Base-by-base conservation (phyloP, 2,888 invertebrate genomes). In the Callosobruchus maculatus region DNA sequence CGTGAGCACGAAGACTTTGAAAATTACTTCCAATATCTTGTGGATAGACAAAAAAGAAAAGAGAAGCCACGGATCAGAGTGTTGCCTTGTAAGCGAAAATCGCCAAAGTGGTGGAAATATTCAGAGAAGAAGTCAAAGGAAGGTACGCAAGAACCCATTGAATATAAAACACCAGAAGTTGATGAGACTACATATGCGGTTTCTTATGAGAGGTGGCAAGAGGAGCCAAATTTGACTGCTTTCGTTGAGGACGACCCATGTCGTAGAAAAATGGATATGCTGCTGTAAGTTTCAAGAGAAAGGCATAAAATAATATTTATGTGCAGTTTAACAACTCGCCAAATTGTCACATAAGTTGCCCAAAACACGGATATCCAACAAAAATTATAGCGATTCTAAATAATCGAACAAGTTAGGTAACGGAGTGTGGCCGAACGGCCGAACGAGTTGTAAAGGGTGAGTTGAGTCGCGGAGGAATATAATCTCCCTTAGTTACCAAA, bases 161-260 rank as follows among this genome's bases (percentile, higher is more conserved):
- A 68, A 68, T 21, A 21, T 21, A 71, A 73, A 20, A 66, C 22
- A 22, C 69, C 70, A 13, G 49, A 68, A 22, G 66, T 20, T 20
- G 72, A 20, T 22, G 67, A 73, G 9, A 71, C 73, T 5, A 31
- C 31, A 7, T 70, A 70, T n/a, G 20, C 70, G 21, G 70, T 69
- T 22, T 68, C 83, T 0, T 86, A 86, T 74, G 86, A 83, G 68
- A 84, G 90, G 70, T 91, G 90, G 91, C 87, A 85, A 75, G 84
- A 89, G 77, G 88, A 88, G 77, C 90, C 90, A 0, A 88, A 89
- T 78, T 80, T 89, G 0, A 87, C 88, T 0, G 86, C 86, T 5
- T 81, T 79, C 22, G 81, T 79, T 0, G 78, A 76, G 13, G 80
- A 83, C 68, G 85, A 85, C 80, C 82, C 84, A 21, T 86, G 86